Evolutionary conservation across 2,113 vertebrate species (phyloP).

Genomic region (Nycticorax nycticorax): DNA sequence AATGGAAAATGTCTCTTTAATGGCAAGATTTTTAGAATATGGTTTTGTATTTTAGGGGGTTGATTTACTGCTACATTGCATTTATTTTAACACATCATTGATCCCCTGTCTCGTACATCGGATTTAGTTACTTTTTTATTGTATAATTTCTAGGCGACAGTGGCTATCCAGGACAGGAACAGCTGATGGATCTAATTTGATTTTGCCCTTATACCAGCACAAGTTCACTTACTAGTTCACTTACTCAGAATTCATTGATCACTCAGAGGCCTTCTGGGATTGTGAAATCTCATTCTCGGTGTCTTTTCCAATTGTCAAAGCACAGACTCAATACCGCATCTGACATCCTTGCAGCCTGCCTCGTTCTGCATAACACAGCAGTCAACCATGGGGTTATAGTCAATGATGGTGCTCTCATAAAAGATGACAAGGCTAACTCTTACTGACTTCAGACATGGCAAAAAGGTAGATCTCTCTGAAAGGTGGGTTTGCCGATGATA

Average conservation of each 20-base stretch:
- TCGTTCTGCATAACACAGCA: slow-evolving; percentile 24
- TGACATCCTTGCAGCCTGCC: slow-evolving; percentile 1
- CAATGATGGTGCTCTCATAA: slow-evolving; percentile 39
- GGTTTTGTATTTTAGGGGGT: slow-evolving; percentile 10
- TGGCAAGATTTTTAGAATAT: not conserved
- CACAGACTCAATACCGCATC: not conserved
- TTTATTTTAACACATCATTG: slow-evolving; percentile 31
- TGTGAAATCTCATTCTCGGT: slow-evolving; percentile 29
- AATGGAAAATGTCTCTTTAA: not conserved
- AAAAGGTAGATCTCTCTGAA: slow-evolving; percentile 28
- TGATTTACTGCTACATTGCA: slow-evolving; percentile 44
- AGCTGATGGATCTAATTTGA: slow-evolving; percentile 52
- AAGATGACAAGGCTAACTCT: slow-evolving; percentile 51
- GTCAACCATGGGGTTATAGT: slow-evolving; percentile 13
- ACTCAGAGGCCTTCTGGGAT: slow-evolving; percentile 36
- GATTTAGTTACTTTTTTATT: slow-evolving; percentile 43
- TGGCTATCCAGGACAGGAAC: slow-evolving; percentile 35
- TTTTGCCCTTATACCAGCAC: slow-evolving; percentile 50
- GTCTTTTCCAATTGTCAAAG: slow-evolving; percentile 56
- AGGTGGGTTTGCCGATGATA: not conserved
- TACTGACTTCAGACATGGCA: slow-evolving; percentile 26
- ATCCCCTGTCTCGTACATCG: slow-evolving; percentile 21
- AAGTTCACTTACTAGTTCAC: slow-evolving; percentile 57
- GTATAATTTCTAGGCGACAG: slow-evolving; percentile 19
- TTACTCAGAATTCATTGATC: slow-evolving; percentile 55